Base-by-base conservation (phyloP, 2,888 invertebrate genomes). In the Digitonthophagus gazella region DNA sequence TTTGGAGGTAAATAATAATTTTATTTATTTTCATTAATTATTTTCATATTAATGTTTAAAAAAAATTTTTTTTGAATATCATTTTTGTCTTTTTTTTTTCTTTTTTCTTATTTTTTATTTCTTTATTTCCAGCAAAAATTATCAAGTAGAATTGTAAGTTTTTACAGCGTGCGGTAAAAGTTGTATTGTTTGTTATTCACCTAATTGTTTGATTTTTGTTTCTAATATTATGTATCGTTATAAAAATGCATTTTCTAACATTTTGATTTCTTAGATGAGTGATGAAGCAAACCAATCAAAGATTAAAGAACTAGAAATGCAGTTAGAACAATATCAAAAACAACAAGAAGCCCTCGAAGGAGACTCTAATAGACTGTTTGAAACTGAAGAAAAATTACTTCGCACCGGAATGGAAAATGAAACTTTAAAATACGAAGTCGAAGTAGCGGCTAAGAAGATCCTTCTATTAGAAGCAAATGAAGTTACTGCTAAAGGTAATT, bases 1-100 rank as follows among this genome's bases (percentile, higher is more conserved):
- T 81, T 87, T 94, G 74, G 92, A 95, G 88, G 95, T 96, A 87
- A 85, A 83, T 79, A 18, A n/a, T n/a, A n/a, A n/a, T n/a, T n/a
- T n/a, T n/a, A n/a, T 75, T 86, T 86, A 78, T 86, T 85, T 77
- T 71, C 64, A 15, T 58, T 18, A 58, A 65, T 44, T 22, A n/a
- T 28, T 55, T 58, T 61, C 28, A 5, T 44, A 3, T 8, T 44
- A 44, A 44, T 44, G 28, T 44, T 11, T 5, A 6, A 44, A 3
- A 22, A 22, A 22, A 22, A 22, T 6, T 15, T 5, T 15, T 44
- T 44, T 3, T 44, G 11, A 44, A 44, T 3, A 5, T 3, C 11
- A 8, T 11, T 44, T 44, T 44, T 8, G 1, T 8, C 28, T 44
- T 44, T 44, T 8, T 44, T 6, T 8, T 44, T 44, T 44, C 28